phyloP scores from a whole-genome alignment of 2,797 vertebrate species.

The Labeo calbasu region DNA sequence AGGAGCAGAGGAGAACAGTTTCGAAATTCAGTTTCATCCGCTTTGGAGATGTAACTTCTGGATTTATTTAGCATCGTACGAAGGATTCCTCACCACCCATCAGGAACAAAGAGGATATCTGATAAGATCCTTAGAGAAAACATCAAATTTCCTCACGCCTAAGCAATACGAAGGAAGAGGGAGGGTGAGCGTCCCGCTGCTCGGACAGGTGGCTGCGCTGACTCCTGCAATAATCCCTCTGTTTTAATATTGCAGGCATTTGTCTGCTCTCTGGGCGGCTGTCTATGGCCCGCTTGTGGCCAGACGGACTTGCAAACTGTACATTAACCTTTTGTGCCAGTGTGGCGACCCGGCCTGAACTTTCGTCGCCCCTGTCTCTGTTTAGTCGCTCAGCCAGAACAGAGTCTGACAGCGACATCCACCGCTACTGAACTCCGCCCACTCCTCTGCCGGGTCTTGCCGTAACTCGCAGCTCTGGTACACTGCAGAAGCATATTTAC shows the following conservation, averaged over 20 bases:
- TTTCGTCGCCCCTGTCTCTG: background rate
- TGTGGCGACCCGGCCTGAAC: constrained; percentile 18
- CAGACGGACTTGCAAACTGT: constrained; percentile 42
- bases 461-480: background rate
- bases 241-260: constrained; percentile 67
- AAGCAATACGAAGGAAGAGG: constrained; percentile 49
- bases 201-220: constrained; percentile 58
- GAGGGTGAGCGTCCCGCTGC: constrained; percentile 37
- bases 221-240: constrained; percentile 62
- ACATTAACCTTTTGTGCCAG: constrained; percentile 39
- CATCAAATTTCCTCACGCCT: constrained; percentile 28
- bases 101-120: constrained; percentile 12
- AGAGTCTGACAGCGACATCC: constrained; percentile 50
- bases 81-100: constrained; percentile 17
- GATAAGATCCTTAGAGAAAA: constrained; percentile 33
- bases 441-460: background rate
- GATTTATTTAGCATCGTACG: background rate
- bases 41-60: background rate
- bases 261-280: constrained; percentile 47
- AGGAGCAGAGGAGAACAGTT: constrained; percentile 11
- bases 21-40: constrained; percentile 20
- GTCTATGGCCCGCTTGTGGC: constrained; percentile 23
- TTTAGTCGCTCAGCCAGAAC: constrained; percentile 63
- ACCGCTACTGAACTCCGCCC: background rate
- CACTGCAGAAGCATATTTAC: constrained; percentile 12